A percentile compares a stretch with the other conserved stretches of the same genome.
Conservation (phyloP, 2,113 vertebrate genomes). For the Motacilla alba region DNA sequence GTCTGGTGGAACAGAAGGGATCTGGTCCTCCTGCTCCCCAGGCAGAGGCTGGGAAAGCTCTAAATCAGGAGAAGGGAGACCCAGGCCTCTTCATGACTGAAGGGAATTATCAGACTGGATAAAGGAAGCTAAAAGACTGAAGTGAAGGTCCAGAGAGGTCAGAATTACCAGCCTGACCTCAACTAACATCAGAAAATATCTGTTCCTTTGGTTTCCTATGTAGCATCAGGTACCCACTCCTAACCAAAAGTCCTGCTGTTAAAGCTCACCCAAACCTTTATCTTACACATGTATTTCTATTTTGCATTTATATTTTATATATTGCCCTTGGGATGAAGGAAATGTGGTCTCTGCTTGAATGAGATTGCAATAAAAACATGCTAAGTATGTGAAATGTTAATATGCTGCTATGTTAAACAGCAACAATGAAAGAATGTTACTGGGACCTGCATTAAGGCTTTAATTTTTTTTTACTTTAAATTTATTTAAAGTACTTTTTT, state of each 20-base stretch:
- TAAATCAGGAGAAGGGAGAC: neutral
- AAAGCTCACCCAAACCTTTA: neutral
- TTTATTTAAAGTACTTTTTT: too few species aligned
- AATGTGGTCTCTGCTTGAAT: neutral
- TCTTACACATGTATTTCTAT: neutral
- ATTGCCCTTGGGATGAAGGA: neutral
- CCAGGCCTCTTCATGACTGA: neutral
- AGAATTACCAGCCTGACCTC: neutral
- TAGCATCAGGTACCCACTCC: neutral
- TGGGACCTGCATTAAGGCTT: neutral
- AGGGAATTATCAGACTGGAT: neutral
- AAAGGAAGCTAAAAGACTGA: neutral
- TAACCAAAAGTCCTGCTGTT: neutral
- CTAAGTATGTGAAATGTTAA: neutral
- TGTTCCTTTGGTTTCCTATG: neutral
- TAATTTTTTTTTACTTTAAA: too few species aligned
- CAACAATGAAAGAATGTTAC: neutral
- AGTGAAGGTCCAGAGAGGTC: neutral
- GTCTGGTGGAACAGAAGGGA: neutral
- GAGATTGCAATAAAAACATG: neutral
- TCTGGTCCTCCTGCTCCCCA: neutral
- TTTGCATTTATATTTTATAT: neutral
- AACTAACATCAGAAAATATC: neutral
- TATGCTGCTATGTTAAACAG: neutral
- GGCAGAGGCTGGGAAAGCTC: neutral